Evolutionary conservation across 1,140 invertebrate species (phyloP), one percentile per base, ranked within the genome.

Genomic region (Heliconius hermathena): DNA sequence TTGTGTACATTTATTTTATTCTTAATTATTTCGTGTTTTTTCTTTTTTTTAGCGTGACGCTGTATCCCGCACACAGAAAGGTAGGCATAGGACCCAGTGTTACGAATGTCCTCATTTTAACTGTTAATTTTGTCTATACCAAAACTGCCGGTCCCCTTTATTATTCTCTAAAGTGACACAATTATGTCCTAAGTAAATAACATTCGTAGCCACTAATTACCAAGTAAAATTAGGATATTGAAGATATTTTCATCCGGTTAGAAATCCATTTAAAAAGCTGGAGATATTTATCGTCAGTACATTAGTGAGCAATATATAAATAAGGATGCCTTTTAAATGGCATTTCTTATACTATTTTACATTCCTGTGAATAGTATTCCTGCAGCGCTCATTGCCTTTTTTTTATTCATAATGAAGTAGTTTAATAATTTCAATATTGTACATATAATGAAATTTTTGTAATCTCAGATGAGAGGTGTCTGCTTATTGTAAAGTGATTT

Each of bases 361-460:
- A 29, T 66, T 66, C 60, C 22, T 66, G 60, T 26, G 11, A 66
- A 76, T 74, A 76, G 60, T 80, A 38, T 72, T 80, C 13, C 29
- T 54, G 60, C 77, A 33, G 5, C 22, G n/a, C 22, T 26, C 8
- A 2, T 66, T 66, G 60, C 11, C 9, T 16, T 5, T 33, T 66
- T 13, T 16, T 29, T 0, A 2, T 66, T 66, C 5, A 26, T n/a
- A 1, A 57, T 66, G 29, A 2, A 66, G 13, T 29, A 5, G 9
- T 66, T 26, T 29, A 0, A 3, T 22, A 9, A 60, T 60, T 22
- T 60, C 8, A 13, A 60, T 11, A 26, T 0, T 3, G n/a, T 13
- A 8, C 3, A 26, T 20, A 57, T 11, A 60, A 13, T 29, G 11
- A 22, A 5, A 49, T 49, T 49, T 49, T 2, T 49, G 16, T 49